phyloP scores from a whole-genome alignment of 2,797 vertebrate genomes.

The Hydrocynus forskahlii region DNA sequence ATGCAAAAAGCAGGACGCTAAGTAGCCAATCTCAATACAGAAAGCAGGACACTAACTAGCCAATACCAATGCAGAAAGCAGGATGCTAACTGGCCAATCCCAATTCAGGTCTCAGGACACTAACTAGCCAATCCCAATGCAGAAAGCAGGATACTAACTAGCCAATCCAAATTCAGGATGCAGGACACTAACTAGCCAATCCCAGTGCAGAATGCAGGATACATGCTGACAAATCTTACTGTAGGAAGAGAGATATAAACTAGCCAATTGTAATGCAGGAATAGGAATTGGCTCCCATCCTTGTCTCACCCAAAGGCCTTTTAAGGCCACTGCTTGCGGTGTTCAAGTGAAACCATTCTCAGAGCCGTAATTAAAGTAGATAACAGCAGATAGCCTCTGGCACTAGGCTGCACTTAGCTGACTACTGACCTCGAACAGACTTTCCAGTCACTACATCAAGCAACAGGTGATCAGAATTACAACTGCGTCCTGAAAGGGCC shows the following conservation, averaged over 20 bases:
- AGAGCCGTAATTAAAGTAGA: conserved; percentile 1
- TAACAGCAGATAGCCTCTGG: neutral
- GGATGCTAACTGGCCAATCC: no score
- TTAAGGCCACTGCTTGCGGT: conserved; percentile 16
- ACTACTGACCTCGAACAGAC: neutral
- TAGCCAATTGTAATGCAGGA: neutral
- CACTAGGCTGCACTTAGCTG: neutral
- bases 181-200: neutral
- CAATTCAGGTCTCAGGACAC: no score
- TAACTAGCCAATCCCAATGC: neutral
- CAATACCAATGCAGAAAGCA: no score
- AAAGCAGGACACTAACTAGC: no score
- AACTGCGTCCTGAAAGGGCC: conserved; percentile 29
- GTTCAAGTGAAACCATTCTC: neutral
- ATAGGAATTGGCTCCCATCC: conserved; percentile 41
- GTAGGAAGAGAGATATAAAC: neutral
- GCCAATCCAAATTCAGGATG: neutral
- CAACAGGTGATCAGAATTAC: neutral
- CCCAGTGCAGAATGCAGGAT: neutral
- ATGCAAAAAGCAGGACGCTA: no score
- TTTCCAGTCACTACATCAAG: neutral
- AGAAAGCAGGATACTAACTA: neutral
- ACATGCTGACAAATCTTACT: neutral
- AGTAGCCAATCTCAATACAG: no score
- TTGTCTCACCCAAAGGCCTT: conserved; percentile 70